Base-by-base conservation (phyloP, 2,113 vertebrate genomes). In the Xiphorhynchus elegans region DNA sequence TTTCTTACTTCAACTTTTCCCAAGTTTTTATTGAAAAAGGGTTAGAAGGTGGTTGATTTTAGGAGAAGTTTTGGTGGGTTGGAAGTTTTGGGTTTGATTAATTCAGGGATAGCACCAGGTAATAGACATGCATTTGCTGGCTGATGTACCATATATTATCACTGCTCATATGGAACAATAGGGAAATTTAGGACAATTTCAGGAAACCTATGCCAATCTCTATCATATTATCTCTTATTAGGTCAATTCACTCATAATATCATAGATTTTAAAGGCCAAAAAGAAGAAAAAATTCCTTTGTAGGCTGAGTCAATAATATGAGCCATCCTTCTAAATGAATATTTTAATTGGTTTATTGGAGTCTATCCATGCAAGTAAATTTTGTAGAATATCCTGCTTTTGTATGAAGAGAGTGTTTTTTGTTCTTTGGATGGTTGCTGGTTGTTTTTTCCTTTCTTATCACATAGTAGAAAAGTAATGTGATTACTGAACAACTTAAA, bases 401-500 rank as follows among this genome's bases (percentile, higher is more conserved):
- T 86, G 56, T 49, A 13, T 55, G 77, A 74, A 55, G 11, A 7
- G 35, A 67, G 8, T 3, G 4, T 16, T 26, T 56, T 59, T 42
- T 80, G 50, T 92, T 84, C 33, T 86, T 95, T 84, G 56, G n/a
- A 8, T 89, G 8, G 24, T 74, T 92, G 23, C 29, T 87, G 37
- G 11, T 16, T 14, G 1, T 24, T 53, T 64, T 55, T 70, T 76
- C 24, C 12, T 78, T 63, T 49, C 59, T 89, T 95, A 84, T 74
- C 79, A n/a, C 64, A 64, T n/a, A 74, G 63, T 40, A 80, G 55
- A 81, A 90, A 92, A 75, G 76, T n/a, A 86, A 70, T 10, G 15
- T 86, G 79, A 90, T 92, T 90, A 90, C 78, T 84, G 76, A 94
- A 94, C 49, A 81, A 89, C 64, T 84, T 70, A 82, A 92, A 88